Base-by-base conservation (phyloP, 2,888 invertebrate species). In the Ypsolopha scabrella region DNA sequence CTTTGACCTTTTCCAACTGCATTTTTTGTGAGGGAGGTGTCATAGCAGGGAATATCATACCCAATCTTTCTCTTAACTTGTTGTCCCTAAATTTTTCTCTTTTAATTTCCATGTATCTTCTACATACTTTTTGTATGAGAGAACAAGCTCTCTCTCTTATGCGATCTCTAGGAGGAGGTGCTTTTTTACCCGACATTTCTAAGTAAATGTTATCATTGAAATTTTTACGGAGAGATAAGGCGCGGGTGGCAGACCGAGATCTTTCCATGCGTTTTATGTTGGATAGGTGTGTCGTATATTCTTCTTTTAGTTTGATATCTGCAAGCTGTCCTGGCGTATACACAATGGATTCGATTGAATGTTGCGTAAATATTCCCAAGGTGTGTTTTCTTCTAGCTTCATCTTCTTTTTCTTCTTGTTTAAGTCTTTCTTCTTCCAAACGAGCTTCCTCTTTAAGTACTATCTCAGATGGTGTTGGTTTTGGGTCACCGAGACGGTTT, bases 1-100 rank as follows among this genome's bases (percentile, higher is more conserved):
- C 76, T 61, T 83, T 70, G 10, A 86, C 85, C 53, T 75, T 74
- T 64, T 86, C 73, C 46, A 88, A 68, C 56, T 82, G 80, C 41
- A 76, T 62, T 60, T 87, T 80, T 34, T 82, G 77, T 33, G 85
- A 80, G 2, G 71, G 75, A 6, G 86, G 77, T 54, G 62, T 71
- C 70, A 76, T 86, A 45, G 88, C 80, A 1, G 88, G 77, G 51
- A 88, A 76, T n/a, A 80, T 73, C 90, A 90, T 90, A 45, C 87
- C 88, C 50, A 91, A 74, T 51, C 87, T 71, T 48, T 80, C 62
- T 61, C 87, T 85, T 2, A 88, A 58, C 55, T 74, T 68, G 8
- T 64, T 59, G 43, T 88, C 87, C 59, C 72, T 77, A 8, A 62
- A 38, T 52, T 80, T 75, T 39, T 77, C 58, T 43, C 75, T 64